Conservation (phyloP, 2,797 vertebrate genomes). For the Myripristis murdjan region DNA sequence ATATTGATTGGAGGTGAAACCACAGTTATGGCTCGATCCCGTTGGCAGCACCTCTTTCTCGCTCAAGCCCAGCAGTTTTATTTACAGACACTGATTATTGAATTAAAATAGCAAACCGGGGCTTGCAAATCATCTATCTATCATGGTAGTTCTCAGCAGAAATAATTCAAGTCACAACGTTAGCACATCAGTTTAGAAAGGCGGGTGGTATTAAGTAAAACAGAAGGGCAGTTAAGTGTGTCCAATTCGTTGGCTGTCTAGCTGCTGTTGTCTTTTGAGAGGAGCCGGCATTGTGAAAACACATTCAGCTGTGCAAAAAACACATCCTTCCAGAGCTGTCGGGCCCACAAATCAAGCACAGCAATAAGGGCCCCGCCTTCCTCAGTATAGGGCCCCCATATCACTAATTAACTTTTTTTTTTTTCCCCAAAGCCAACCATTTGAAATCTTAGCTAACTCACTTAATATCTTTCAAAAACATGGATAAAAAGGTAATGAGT, state of each 20-base stretch:
- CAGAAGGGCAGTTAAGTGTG: not conserved
- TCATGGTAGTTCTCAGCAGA: conserved; percentile 14
- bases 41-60: conserved; percentile 9
- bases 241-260: not conserved
- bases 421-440: too few relatives aligned
- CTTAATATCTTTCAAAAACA: too few relatives aligned
- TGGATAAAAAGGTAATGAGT: too few relatives aligned
- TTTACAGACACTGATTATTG: conserved; percentile 50
- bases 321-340: not conserved
- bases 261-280: too few relatives aligned
- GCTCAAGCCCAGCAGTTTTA: conserved; percentile 26
- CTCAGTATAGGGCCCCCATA: too few relatives aligned
- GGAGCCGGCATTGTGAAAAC: not conserved
- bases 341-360: too few relatives aligned
- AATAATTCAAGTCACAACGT: conserved; percentile 20
- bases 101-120: conserved; percentile 49
- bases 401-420: too few relatives aligned
- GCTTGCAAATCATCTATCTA: conserved; percentile 17
- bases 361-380: too few relatives aligned
- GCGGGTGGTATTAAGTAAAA: conserved; percentile 1
- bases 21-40: conserved; percentile 16
- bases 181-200: not conserved
- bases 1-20: conserved; percentile 23
- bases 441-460: too few relatives aligned
- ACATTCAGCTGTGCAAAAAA: not conserved